phyloP scores from a whole-genome alignment of 2,113 vertebrate species.

The Apodemus speciosus region DNA sequence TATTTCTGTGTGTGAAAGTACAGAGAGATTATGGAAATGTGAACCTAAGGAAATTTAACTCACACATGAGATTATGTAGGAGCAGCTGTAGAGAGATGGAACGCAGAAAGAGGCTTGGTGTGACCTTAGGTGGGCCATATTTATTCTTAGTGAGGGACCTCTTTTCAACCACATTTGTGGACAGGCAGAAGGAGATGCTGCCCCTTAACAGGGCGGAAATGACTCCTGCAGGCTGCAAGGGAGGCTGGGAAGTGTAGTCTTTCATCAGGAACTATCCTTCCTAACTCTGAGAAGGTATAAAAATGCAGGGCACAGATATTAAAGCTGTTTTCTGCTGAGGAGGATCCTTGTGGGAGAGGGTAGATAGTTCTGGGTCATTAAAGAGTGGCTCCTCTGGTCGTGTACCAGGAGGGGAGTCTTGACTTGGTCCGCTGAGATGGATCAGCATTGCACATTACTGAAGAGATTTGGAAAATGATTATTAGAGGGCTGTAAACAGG shows the following conservation, averaged over 20 bases:
- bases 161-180: neutral
- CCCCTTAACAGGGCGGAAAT: neutral
- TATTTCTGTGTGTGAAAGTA: neutral
- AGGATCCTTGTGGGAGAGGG: neutral
- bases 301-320: neutral
- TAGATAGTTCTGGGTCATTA: neutral
- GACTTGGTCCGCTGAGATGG: neutral
- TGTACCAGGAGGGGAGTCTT: neutral
- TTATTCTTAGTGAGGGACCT: neutral
- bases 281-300: neutral
- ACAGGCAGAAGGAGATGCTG: neutral
- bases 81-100: neutral
- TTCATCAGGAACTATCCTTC: neutral
- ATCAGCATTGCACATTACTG: neutral
- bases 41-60: neutral
- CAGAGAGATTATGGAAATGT: neutral
- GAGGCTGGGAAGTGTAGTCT: neutral
- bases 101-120: neutral
- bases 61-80: neutral
- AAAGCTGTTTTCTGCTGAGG: neutral
- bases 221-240: neutral
- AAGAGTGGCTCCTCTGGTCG: neutral
- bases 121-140: neutral
- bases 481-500: neutral
- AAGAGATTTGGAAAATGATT: neutral